Evolutionary conservation across 2,113 vertebrate genomes (phyloP), one percentile per base, ranked within the genome.

Genomic region (Ictalurus furcatus): DNA sequence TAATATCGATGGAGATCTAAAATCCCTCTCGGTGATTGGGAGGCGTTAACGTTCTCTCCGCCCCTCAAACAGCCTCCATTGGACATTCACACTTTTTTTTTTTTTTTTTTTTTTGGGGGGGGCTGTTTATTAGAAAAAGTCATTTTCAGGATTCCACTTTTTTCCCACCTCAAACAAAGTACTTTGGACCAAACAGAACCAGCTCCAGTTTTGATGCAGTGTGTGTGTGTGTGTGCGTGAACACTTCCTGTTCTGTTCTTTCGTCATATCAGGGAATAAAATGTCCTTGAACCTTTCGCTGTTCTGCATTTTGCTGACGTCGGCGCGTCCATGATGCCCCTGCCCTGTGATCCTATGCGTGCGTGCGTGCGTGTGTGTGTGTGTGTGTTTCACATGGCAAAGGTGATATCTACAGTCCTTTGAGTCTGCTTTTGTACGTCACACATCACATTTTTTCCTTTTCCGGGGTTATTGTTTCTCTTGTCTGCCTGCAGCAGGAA

Each of bases 321-420:
- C 14, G 0, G 23, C 21, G n/a, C n/a, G 48, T 69, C 19, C 2
- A 13, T 69, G 86, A 69, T 52, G 19, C 16, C 17, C 17, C 28
- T 59, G 37, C 30, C 23, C 9, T 9, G 34, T 37, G 30, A 59
- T 59, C 79, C 34, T 63, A 25, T 76, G 37, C 23, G 71, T 74
- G 71, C 40, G 71, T 85, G 89, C 76, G 67, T 58, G 83, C 86
- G 59, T 59, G 30, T n/a, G 52, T 82, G 80, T 37, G 90, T 86
- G 79, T 86, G 89, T 76, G 56, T 69, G 83, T 87, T 86, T 14
- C 7, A 44, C 59, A 89, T 82, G 56, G 56, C 17, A 40, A 11
- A 37, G 30, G 61, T 30, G 30, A 83, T 17, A 25, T 16, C 78
- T 34, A 34, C 30, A 34, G 9, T n/a, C 65, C 28, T n/a, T 67